Percentiles rank a stretch among this genome's conserved stretches.
Evolutionary conservation across 2,797 vertebrate genomes (phyloP).

Genomic region (Dryobates pubescens): DNA sequence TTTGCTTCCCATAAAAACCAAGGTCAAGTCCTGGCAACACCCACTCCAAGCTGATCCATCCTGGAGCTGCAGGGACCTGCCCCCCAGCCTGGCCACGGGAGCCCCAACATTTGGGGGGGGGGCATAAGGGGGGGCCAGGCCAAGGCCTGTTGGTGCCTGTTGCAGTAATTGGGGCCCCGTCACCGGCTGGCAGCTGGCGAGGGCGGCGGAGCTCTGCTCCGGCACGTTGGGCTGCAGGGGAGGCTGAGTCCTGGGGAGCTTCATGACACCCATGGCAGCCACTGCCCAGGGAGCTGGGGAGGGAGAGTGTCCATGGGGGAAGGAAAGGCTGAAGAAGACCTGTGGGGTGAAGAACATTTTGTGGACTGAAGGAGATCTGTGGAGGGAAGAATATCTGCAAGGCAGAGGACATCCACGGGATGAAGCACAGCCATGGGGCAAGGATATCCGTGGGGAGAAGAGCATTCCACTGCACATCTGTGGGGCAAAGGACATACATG

Average conservation of each 20-base stretch:
- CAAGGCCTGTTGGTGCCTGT: conserved; percentile 13
- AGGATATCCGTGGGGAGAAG: accelerated
- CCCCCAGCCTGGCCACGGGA: not conserved
- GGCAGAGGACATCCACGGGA: not conserved
- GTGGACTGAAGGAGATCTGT: not conserved
- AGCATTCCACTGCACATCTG: accelerated
- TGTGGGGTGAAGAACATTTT: too few relatives aligned
- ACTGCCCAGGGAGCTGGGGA: not conserved
- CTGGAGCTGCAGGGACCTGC: not conserved
- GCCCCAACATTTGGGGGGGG: not conserved
- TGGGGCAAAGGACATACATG: not conserved
- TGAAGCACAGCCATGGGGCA: not conserved
- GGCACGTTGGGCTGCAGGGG: accelerated
- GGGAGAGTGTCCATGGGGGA: accelerated
- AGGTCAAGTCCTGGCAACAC: not conserved
- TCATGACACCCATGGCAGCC: accelerated
- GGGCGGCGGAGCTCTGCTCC: accelerated
- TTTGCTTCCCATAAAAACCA: not conserved
- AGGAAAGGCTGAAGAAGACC: too few relatives aligned
- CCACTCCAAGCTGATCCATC: not conserved
- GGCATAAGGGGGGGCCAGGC: not conserved
- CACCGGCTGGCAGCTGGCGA: not conserved
- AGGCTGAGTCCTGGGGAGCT: not conserved
- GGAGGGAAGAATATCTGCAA: not conserved
- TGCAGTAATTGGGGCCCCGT: not conserved